Evolutionary conservation across 2,113 vertebrate species (phyloP).

Genomic region (Phyllostomus hastatus): DNA sequence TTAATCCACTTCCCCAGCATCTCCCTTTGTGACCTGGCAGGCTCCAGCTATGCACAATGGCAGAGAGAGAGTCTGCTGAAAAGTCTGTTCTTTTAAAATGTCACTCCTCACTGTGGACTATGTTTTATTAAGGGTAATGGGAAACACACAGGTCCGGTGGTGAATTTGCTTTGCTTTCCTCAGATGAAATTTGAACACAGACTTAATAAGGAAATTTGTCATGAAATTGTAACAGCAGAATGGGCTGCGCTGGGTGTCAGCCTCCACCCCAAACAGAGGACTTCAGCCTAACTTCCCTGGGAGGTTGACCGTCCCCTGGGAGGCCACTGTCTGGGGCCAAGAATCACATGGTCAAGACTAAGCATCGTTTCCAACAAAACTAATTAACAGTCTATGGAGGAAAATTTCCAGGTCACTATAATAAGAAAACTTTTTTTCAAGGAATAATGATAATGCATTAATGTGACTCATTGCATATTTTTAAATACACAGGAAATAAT

Average conservation of each 20-base stretch:
- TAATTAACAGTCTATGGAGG: not conserved
- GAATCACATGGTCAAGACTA: not conserved
- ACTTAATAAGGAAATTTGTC: slow-evolving; percentile 53
- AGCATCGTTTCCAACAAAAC: not conserved
- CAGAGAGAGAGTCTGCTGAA: slow-evolving; percentile 50
- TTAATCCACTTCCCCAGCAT: slow-evolving; percentile 55
- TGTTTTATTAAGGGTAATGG: slow-evolving; percentile 74
- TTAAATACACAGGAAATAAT: not conserved
- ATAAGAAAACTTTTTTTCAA: not conserved
- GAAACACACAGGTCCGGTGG: slow-evolving; percentile 27
- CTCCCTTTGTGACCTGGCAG: slow-evolving; percentile 57
- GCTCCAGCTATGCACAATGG: slow-evolving; percentile 43
- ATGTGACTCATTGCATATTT: not conserved
- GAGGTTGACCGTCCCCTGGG: not conserved
- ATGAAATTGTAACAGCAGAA: slow-evolving; percentile 21
- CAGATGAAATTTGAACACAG: slow-evolving; percentile 59
- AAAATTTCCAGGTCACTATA: not conserved
- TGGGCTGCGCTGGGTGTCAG: not conserved
- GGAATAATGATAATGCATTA: not conserved
- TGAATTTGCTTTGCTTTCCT: slow-evolving; percentile 64
- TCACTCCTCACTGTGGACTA: slow-evolving; percentile 57
- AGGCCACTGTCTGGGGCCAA: not conserved
- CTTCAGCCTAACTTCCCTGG: not conserved
- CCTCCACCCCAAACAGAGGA: not conserved
- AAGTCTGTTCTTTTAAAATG: slow-evolving; percentile 66